Base-by-base conservation (phyloP, 2,113 vertebrate genomes). In the Silurus asotus region DNA sequence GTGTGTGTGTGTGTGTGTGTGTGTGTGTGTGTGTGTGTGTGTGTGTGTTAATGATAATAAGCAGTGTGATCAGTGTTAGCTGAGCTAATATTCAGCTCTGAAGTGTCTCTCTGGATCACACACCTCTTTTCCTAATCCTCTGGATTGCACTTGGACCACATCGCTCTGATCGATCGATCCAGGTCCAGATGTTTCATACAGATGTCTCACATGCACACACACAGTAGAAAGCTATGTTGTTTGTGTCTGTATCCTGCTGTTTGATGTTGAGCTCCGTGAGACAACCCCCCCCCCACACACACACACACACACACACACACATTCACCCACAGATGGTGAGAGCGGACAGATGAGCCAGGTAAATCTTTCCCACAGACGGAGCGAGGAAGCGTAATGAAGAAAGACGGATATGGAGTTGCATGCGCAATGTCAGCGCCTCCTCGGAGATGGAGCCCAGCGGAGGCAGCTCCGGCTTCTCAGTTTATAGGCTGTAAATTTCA, bases 401-500 rank as follows among this genome's bases (percentile, higher is more conserved):
- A 45, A 13, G 56, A 80, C 55, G 1, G 78, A 49, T 55, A 13
- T 20, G 23, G 53, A 72, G 55, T 14, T 13, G 7, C 19, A 10
- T 45, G 8, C 48, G n/a, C 10, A 53, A 28, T 62, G 81, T 69
- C 81, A 6, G n/a, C 28, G 15, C 6, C n/a, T 37, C 37, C 37
- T 37, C 37, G 37, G 37, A 37, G 14, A 4, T 7, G 3, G 25
- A 37, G 37, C 37, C 15, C 76, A 19, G 76, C 13, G 2, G 17
- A 13, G 48, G 25, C 77, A 74, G 53, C 56, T 20, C 11, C 23
- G 4, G 37, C 61, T 55, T 64, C 78, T 7, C 78, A 19, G 62
- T 83, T 86, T 79, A 86, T 64, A 58, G 79, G 23, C 84, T 64
- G 61, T 77, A 62, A 79, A 78, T 82, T 78, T 70, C 53, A 55